Evolutionary conservation across 2,888 invertebrate species (phyloP), one percentile per base, ranked within the genome.

Genomic region (Metalampra italica): DNA sequence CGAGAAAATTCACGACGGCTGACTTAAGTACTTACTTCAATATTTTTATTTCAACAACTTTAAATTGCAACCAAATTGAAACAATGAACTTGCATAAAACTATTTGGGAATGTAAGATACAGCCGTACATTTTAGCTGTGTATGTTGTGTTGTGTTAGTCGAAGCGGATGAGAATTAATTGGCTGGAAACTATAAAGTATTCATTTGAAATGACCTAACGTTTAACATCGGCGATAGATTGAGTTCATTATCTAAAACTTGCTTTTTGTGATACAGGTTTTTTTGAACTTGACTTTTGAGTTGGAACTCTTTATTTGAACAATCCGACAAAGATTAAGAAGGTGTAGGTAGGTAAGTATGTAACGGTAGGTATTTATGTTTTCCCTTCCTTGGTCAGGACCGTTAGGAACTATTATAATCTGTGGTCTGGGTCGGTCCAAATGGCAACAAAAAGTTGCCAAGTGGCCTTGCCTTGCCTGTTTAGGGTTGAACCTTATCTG

Each of bases 101-200:
- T 22, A 5, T 5, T 22, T 22, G 22, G 5, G 22, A 43, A 40
- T 46, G 50, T 22, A 52, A 55, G 54, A 55, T 53, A 50, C 51
- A 54, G 47, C 40, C 47, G 53, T 51, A 52, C 55, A 59, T 63
- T 62, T 49, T 47, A 47, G 38, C 46, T 22, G 50, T 53, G n/a
- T n/a, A n/a, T n/a, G 59, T 55, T 60, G 57, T 15, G 47, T 22
- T 60, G 60, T 64, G 64, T 64, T 65, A 62, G 58, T 51, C 42
- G 49, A 49, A 47, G 50, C 54, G 54, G 51, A 46, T 46, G 45
- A 34, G 53, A 60, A 59, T 65, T 61, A 60, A 64, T 64, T 61
- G 59, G 50, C 40, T 54, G 54, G 55, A 57, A 58, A 53, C 55
- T 52, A 56, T 57, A 59, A 55, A 59, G 51, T 29, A 42, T 42